Base-by-base conservation (phyloP, 1,140 invertebrate genomes). In the Mylabris phalerata region DNA sequence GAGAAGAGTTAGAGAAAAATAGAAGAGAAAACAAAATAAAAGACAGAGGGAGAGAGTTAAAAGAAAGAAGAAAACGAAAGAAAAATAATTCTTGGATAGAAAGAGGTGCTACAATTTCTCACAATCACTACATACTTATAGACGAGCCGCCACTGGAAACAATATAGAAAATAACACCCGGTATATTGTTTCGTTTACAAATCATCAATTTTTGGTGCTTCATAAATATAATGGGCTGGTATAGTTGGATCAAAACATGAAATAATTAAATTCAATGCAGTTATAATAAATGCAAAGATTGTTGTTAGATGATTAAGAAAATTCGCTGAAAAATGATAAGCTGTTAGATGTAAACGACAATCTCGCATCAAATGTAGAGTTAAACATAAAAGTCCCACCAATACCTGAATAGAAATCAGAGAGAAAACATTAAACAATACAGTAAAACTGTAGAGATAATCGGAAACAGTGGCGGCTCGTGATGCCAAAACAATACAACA, bases 181-280 rank as follows among this genome's bases (percentile, higher is more conserved):
- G 19, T 19, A 19, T 19, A 19, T 19, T 19, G 19, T 19, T 32
- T 32, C 32, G 32, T 32, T 32, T 46, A 44, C 19, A 49, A 6
- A 63, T 32, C 11, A 46, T 40, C 46, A n/a, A 66, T 26, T 45
- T 65, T 63, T 6, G 69, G 70, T 13, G 68, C 59, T 52, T 79
- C 73, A 57, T 77, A 68, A 52, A 78, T 70, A 70, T 81, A 80
- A 72, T 69, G 75, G 50, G 79, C 78, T 19, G 19, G 19, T 19
- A 81, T 73, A 26, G 78, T 79, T 3, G 85, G 84, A 72, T 90
- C 88, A 69, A 92, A 92, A 24, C 86, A 84, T 27, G 86, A 84
- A 56, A 92, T 88, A 19, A 92, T 75, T 2, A 92, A 75, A 75
- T 92, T 93, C 38, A 90, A 74, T 26, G 84, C 80, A 3, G 88